Percentiles rank a stretch among this genome's conserved stretches.
phyloP scores from a whole-genome alignment of 2,888 invertebrate species.

The Limnephilus auricula region DNA sequence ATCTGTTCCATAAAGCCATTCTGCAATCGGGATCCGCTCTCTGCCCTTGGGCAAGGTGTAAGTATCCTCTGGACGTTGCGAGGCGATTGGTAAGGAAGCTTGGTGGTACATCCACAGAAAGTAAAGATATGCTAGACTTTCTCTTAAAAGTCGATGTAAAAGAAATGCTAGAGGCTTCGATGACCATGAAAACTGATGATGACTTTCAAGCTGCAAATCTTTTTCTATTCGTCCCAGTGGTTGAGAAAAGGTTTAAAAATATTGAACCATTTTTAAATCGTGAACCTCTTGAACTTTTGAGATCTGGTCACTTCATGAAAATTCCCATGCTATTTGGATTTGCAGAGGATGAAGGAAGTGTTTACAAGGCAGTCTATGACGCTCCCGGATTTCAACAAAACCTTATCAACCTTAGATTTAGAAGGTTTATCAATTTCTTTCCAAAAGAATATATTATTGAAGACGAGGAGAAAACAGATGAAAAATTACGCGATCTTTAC shows the following conservation, averaged over 20 bases:
- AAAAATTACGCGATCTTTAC: slow-evolving; percentile 15
- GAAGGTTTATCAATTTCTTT: slow-evolving; percentile 49
- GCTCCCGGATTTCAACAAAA: not conserved
- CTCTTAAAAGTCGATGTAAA: slow-evolving; percentile 68
- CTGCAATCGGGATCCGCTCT: slow-evolving; percentile 55
- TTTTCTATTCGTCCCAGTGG: slow-evolving; percentile 68
- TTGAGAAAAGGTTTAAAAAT: slow-evolving; percentile 51
- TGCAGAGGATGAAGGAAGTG: slow-evolving; percentile 78
- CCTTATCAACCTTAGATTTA: slow-evolving; percentile 8
- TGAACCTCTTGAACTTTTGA: slow-evolving; percentile 74
- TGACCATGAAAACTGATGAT: not conserved
- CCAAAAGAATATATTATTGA: slow-evolving; percentile 66
- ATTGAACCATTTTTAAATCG: slow-evolving; percentile 64
- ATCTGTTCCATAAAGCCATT: slow-evolving; percentile 57
- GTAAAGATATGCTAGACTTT: not conserved
- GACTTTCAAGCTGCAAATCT: not conserved
- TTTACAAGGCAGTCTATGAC: slow-evolving; percentile 63
- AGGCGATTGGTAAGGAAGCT: not conserved
- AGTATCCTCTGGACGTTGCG: slow-evolving; percentile 3
- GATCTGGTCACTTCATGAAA: slow-evolving; percentile 71
- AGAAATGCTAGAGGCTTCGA: not conserved
- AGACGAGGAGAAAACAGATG: slow-evolving; percentile 68
- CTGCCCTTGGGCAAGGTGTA: slow-evolving; percentile 69
- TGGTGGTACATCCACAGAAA: not conserved
- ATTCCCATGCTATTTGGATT: slow-evolving; percentile 77